Base-by-base conservation (phyloP, 2,113 vertebrate species). In the Indicator maculatus region DNA sequence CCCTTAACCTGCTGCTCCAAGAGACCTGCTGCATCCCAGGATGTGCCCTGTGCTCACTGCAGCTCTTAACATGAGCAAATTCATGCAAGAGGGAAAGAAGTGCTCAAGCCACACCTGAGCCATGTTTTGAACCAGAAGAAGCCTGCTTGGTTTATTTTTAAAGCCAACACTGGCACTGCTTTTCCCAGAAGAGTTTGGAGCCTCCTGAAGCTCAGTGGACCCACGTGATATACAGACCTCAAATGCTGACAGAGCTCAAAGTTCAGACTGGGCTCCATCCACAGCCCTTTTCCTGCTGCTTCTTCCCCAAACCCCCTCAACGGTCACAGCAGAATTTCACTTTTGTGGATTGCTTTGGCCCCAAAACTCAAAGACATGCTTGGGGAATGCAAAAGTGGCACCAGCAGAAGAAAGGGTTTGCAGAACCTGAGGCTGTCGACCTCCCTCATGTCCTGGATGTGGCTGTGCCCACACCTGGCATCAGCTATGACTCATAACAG, bases 261-360 rank as follows among this genome's bases (percentile, higher is more conserved):
- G 53, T 30, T 64, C 70, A 69, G 26, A 20, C 5, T 19, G 8
- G 39, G 18, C 7, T 56, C 52, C 52, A 45, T n/a, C 45, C 20
- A 39, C 12, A 16, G 39, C 45, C 47, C 31, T 66, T 74, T 71
- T 33, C 9, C 33, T 0, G 0, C 6, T 23, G 12, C 6, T 52
- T 56, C 59, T 60, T 10, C 66, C 30, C 41, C 4, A 3, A 53
- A 66, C 88, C 63, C 11, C 1, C 8, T 52, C 52, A 50, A 4
- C 6, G 24, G 15, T 8, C 16, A 28, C 27, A 31, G 67, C 2
- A 19, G 21, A 36, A 93, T 44, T 74, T 50, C 60, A 60, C 41
- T 80, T 52, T 1, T 8, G 6, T 2, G 24, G 24, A 20, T 10
- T 3, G 6, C 4, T 21, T 95, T 91, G 23, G 16, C 38, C 66